Conservation (phyloP, 2,888 invertebrate species). For the Cosmopolites sordidus region DNA sequence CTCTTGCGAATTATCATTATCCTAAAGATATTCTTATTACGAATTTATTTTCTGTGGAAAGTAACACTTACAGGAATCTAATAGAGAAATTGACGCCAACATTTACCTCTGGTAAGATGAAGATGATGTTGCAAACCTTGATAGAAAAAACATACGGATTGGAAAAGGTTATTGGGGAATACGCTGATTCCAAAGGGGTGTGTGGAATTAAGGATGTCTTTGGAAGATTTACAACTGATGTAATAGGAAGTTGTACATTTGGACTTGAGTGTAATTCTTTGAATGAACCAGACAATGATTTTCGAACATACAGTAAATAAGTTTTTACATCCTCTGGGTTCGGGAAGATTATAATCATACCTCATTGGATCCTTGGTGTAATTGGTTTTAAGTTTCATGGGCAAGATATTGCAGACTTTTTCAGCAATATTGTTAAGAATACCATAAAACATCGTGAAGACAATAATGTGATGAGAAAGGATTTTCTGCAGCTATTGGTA, state of each 20-base stretch:
- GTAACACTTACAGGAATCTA: slow-evolving; percentile 40
- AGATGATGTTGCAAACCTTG: slow-evolving; percentile 59
- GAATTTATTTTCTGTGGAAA: slow-evolving; percentile 37
- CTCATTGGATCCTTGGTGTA: background rate
- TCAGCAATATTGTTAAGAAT: background rate
- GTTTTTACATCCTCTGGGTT: slow-evolving; percentile 3
- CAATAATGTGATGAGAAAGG: background rate
- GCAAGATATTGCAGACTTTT: background rate
- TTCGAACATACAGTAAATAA: slow-evolving; percentile 37
- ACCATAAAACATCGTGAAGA: background rate
- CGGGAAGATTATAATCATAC: background rate
- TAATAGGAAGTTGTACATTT: slow-evolving; percentile 56
- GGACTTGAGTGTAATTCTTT: slow-evolving; percentile 56
- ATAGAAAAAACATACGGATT: slow-evolving; percentile 53
- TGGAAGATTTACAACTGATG: slow-evolving; percentile 55
- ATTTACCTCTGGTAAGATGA: slow-evolving; percentile 64
- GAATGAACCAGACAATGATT: slow-evolving; percentile 51
- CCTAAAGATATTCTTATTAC: slow-evolving; percentile 39
- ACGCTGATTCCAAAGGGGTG: slow-evolving; percentile 26
- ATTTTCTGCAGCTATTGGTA: background rate
- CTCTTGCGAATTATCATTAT: slow-evolving; percentile 37
- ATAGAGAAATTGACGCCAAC: slow-evolving; percentile 50
- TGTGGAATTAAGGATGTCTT: slow-evolving; percentile 48
- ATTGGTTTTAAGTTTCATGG: background rate
- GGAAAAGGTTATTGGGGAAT: slow-evolving; percentile 46